Percentiles rank a stretch among this genome's conserved stretches.
Conservation (phyloP, 2,797 vertebrate species). For the Hypotaenidia philippensis region DNA sequence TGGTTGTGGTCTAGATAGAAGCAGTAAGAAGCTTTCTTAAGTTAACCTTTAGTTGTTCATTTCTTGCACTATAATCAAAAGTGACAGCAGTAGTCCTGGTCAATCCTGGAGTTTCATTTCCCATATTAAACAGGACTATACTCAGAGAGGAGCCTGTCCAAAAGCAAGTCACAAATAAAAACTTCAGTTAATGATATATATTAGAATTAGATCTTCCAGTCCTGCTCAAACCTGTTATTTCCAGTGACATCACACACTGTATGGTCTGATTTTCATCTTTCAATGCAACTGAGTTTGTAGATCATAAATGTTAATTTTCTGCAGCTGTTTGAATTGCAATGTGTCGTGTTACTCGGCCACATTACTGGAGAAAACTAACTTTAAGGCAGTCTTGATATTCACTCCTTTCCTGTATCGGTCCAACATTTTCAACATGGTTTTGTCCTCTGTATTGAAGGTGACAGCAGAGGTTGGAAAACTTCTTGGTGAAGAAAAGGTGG, state of each 20-base stretch:
- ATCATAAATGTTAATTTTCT: not conserved
- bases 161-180: not conserved
- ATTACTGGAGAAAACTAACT: not conserved
- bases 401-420: not conserved
- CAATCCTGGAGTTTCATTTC: not conserved
- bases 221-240: not conserved
- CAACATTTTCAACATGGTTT: not conserved
- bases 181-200: not conserved
- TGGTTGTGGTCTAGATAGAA: not conserved
- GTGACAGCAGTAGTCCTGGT: not conserved
- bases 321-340: not conserved
- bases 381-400: not conserved
- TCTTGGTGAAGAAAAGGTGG: conserved; percentile 92
- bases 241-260: not conserved
- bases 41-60: not conserved
- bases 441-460: conserved; percentile 82
- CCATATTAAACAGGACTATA: not conserved
- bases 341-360: not conserved
- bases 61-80: not conserved
- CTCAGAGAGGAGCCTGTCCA: not conserved
- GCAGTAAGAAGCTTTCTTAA: not conserved
- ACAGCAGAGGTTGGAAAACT: conserved; percentile 88
- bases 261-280: not conserved
- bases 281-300: not conserved
- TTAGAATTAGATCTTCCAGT: not conserved